These are phyloP conservation scores for Numida meleagris DNA, from an alignment of 2,113 vertebrate species.

Conservation along the genomic window DNA sequence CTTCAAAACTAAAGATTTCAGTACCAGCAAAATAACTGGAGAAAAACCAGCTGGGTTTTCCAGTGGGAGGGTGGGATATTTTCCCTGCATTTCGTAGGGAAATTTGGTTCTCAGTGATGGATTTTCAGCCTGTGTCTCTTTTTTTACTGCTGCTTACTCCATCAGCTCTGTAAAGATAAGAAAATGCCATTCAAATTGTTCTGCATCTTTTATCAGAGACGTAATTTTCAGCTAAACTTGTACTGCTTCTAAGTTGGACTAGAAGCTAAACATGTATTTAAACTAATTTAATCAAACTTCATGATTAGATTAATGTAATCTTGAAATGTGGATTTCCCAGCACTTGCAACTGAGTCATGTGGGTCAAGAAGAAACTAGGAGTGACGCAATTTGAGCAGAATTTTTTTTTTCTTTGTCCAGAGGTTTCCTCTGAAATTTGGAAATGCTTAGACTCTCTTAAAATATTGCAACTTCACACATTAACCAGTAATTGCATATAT, in stretches of 20 bases:
- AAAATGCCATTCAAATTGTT: neutral
- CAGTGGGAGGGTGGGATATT: neutral
- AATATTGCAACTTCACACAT: neutral
- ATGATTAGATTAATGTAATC: neutral
- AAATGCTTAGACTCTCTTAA: neutral
- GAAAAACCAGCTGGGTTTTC: neutral
- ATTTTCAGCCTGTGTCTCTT: neutral
- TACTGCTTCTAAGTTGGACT: neutral
- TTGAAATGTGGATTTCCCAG: neutral
- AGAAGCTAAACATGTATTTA: neutral
- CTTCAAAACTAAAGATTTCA: neutral
- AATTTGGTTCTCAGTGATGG: neutral
- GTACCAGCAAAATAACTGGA: neutral
- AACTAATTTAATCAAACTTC: neutral
- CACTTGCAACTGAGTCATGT: neutral
- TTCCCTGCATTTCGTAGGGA: neutral
- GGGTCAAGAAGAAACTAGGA: neutral
- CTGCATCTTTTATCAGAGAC: neutral
- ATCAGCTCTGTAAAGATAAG: neutral
- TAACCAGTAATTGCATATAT: neutral
- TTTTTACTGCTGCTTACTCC: neutral
- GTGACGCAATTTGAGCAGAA: neutral
- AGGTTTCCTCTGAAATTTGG: neutral
- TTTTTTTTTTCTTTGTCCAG: neutral
- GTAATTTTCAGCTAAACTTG: slow-evolving; percentile 3